These are phyloP conservation scores for Chaenogobius annularis DNA, from an alignment of 2,113 vertebrate genomes.

Conservation along the genomic window DNA sequence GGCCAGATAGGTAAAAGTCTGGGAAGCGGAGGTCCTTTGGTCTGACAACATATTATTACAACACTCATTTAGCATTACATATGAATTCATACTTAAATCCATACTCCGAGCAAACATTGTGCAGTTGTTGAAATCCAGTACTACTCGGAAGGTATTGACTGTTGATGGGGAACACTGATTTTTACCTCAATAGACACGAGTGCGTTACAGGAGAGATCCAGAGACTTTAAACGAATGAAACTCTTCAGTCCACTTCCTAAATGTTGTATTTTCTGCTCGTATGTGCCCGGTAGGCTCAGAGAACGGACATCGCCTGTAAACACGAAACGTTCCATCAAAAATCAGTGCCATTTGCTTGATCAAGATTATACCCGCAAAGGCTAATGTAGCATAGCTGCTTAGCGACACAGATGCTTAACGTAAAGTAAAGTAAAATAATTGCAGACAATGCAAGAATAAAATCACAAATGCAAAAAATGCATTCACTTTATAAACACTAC, in stretches of 20 bases:
- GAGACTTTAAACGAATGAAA: conserved; percentile 76
- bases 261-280: conserved; percentile 79
- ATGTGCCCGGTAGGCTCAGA: conserved; percentile 79
- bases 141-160: no score
- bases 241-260: conserved; percentile 77
- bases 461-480: background rate
- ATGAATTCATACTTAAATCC: no score
- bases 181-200: conserved; percentile 78
- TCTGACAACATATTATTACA: no score
- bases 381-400: conserved; percentile 9
- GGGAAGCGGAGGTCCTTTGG: no score
- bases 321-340: background rate
- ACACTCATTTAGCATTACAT: no score
- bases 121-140: no score
- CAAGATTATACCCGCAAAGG: background rate
- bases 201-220: conserved; percentile 81
- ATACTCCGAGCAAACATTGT: no score
- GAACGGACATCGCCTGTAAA: conserved; percentile 76
- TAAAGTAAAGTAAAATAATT: background rate
- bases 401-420: background rate
- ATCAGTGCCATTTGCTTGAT: background rate
- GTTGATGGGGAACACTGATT: background rate
- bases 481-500: background rate
- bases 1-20: no score
- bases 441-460: background rate